Percentiles rank a stretch among this genome's conserved stretches.
phyloP scores from a whole-genome alignment of 2,888 invertebrate species.

The Caenorhabditis doughertyi region DNA sequence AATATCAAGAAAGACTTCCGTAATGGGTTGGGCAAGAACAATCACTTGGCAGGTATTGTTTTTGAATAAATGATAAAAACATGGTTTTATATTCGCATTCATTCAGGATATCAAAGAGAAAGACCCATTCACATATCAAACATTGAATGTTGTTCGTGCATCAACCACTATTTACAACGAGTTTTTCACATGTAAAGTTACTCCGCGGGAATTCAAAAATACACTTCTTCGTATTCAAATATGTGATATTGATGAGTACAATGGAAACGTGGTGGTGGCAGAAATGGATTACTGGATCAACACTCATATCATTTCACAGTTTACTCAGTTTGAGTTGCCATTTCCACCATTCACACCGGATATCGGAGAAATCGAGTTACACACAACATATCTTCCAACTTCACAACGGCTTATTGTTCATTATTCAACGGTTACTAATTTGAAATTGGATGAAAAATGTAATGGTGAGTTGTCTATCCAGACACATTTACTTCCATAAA shows the following conservation, averaged over 20 bases:
- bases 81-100: background rate
- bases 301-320: constrained; percentile 56
- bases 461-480: constrained; percentile 4
- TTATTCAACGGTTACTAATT: constrained; percentile 60
- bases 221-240: constrained; percentile 68
- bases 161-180: constrained; percentile 69
- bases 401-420: constrained; percentile 60
- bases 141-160: constrained; percentile 61
- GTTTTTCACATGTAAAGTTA: constrained; percentile 64
- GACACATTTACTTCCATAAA: background rate
- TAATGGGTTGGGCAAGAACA: constrained; percentile 65
- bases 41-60: constrained; percentile 57
- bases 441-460: constrained; percentile 57
- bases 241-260: constrained; percentile 67
- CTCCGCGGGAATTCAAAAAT: constrained; percentile 56
- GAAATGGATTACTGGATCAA: constrained; percentile 70
- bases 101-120: constrained; percentile 64
- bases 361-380: constrained; percentile 68
- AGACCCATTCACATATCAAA: constrained; percentile 58
- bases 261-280: constrained; percentile 62
- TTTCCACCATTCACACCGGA: constrained; percentile 65
- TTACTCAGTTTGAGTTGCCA: constrained; percentile 65
- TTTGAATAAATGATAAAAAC: no score
- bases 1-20: constrained; percentile 62
- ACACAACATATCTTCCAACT: constrained; percentile 66